Evolutionary conservation across 2,797 vertebrate genomes (phyloP), one percentile per base, ranked within the genome.

Genomic region (Syngnathus acus): DNA sequence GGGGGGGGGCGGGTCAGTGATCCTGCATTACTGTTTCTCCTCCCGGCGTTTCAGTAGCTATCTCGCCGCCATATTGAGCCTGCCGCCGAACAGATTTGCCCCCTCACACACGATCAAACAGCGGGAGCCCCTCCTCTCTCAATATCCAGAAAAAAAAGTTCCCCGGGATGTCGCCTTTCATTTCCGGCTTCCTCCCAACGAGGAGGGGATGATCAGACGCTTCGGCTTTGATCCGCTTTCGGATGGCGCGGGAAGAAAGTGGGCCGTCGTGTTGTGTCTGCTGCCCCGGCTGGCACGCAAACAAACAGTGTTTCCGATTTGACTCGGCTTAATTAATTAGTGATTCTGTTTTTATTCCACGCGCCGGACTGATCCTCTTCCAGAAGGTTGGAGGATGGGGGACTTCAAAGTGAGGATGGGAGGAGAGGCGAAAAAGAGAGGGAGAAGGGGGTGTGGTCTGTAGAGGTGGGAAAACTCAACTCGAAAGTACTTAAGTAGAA

Each of bases 251-350:
- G 87, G 88, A 84, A 87, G 91, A 91, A 88, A 87, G 79, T 75
- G 84, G 85, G 87, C 90, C 93, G 90, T 93, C 95, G 93, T 95
- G 93, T 93, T 95, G 93, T 95, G 93, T 94, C 93, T 93, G 89
- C 92, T 91, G 90, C 26, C 54, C 26, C 23, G 90, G 93, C 93
- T 97, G 95, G 95, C 97, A 92, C 94, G 91, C 92, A 95, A 96
- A 96, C 95, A 98, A 99, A 98, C 95, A 95, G 91, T 95, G 94
- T 97, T 96, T 97, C 94, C 94, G 93, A 94, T 98, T 95, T 97
- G 94, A 98, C 95, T 98, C 94, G 93, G 93, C 94, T 97, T 98
- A 97, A 98, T 98, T 98, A 99, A 98, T 98, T 99, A 98, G 94
- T 92, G 92, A 97, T 97, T 98, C 95, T 95, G 93, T 98, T 98